Percentiles rank a stretch among this genome's conserved stretches.
These are phyloP conservation scores for Brachionichthys hirsutus DNA, from an alignment of 2,113 vertebrate species.

Conservation along the genomic window DNA sequence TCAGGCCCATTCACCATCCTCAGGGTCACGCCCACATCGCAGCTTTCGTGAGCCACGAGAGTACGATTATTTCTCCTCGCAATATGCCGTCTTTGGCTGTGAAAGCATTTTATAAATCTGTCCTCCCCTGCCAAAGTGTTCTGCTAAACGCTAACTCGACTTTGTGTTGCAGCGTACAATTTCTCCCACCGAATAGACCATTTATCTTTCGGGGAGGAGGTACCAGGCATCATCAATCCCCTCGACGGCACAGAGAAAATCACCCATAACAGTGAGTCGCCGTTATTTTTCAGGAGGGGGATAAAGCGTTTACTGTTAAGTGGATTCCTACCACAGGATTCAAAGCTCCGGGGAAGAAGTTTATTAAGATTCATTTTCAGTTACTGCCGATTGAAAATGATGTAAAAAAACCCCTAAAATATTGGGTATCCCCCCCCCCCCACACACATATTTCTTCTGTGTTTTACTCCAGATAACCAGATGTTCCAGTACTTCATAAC, in stretches of 20 bases:
- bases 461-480: slow-evolving; percentile 86
- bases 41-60: slow-evolving; percentile 94
- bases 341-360: background rate
- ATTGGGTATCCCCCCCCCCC: background rate
- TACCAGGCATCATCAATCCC: slow-evolving; percentile 93
- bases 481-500: slow-evolving; percentile 99
- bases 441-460: background rate
- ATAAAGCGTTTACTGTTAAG: background rate
- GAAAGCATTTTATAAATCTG: background rate
- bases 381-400: no score
- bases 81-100: background rate
- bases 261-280: slow-evolving; percentile 86
- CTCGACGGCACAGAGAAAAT: slow-evolving; percentile 97
- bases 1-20: slow-evolving; percentile 93
- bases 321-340: background rate
- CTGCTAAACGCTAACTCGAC: slow-evolving; percentile 1
- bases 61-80: slow-evolving; percentile 74
- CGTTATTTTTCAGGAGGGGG: background rate
- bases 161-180: slow-evolving; percentile 85
- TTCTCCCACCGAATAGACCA: slow-evolving; percentile 98
- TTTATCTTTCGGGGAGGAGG: slow-evolving; percentile 92
- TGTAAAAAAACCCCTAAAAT: no score
- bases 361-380: no score
- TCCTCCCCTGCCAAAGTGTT: background rate
- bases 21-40: slow-evolving; percentile 95